Conservation (phyloP, 2,888 invertebrate genomes). For the Trichogramma evanescens region DNA sequence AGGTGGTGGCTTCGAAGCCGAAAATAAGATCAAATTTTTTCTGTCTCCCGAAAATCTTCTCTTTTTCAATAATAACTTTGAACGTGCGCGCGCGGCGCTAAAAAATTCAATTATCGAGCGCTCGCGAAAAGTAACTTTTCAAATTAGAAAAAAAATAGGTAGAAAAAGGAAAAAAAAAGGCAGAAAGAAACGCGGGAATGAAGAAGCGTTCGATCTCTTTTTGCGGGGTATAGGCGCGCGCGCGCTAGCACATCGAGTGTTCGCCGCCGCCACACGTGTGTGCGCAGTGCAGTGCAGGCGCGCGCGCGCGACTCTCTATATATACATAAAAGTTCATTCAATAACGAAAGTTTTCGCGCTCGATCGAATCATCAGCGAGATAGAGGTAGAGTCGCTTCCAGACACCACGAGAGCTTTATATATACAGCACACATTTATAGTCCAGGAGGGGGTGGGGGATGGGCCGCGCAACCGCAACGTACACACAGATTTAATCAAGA, state of each 20-base stretch:
- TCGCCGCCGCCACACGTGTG: too few relatives aligned
- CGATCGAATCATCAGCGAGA: slow-evolving; percentile 10
- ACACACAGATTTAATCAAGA: slow-evolving; percentile 19
- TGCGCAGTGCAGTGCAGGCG: too few relatives aligned
- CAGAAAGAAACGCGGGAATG: too few relatives aligned
- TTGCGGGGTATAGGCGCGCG: not conserved
- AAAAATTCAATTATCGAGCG: slow-evolving; percentile 17
- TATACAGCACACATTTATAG: too few relatives aligned
- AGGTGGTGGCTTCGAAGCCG: not conserved
- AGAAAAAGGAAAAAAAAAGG: too few relatives aligned
- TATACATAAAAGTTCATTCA: slow-evolving; percentile 15
- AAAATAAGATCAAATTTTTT: slow-evolving; percentile 10
- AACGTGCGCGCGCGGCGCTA: slow-evolving; percentile 23
- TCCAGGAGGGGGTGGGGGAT: not conserved
- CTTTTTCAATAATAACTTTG: slow-evolving; percentile 25
- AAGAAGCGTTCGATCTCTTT: slow-evolving; percentile 1
- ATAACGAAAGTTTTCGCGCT: slow-evolving; percentile 18
- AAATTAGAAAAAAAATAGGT: slow-evolving; percentile 13
- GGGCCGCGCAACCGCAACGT: not conserved
- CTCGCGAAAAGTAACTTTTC: slow-evolving; percentile 8
- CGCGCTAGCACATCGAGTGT: too few relatives aligned
- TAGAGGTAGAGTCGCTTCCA: too few relatives aligned
- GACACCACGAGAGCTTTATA: too few relatives aligned
- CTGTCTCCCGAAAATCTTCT: slow-evolving; percentile 3
- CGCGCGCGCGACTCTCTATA: not conserved